Evolutionary conservation across 2,888 invertebrate species (phyloP), one percentile per base, ranked within the genome.

Genomic region (Pheosia gnoma): DNA sequence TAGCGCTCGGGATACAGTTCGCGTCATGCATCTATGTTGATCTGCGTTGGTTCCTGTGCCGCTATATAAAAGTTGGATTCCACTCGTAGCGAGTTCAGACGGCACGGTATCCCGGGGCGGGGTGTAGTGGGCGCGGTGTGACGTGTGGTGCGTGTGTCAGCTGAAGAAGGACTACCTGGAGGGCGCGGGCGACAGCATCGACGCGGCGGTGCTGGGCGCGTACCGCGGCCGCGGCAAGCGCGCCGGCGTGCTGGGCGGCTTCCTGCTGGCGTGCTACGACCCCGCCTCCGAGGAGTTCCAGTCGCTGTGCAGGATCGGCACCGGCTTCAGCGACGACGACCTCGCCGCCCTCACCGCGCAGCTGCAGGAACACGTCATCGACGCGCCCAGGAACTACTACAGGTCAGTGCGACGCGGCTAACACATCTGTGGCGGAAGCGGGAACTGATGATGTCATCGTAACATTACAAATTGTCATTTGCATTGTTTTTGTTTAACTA

Each of bases 121-220:
- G 25, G 25, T 25, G 25, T 25, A 25, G 25, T 25, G 0, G 25
- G 25, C 25, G 25, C 25, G 25, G 25, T 25, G 25, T 25, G 25
- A 25, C 25, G 25, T 25, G 25, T 25, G 25, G 25, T 25, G 25
- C 25, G 25, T 25, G 25, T 25, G 25, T 63, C 83, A 94, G 92
- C 89, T 99, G 61, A 99, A 99, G 88, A 99, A 99, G 84, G 99
- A 99, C 94, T 99, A 99, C 91, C 92, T 99, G 70, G 98, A 99
- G 41, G 98, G 98, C 49, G 96, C 98, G 8, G 99, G 99, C 1
- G 99, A 99, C 91, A 99, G 99, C 0, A 90, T 99, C 47, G 99
- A 99, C 94, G 95, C 98, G 57, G 98, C 99, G 0, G 98, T 99
- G 0, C 96, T 99, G 67, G 99, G 99, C 58, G 99, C 97, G 0